Evolutionary conservation across 2,888 invertebrate species (phyloP).

Genomic region (Dryadula phaetusa): DNA sequence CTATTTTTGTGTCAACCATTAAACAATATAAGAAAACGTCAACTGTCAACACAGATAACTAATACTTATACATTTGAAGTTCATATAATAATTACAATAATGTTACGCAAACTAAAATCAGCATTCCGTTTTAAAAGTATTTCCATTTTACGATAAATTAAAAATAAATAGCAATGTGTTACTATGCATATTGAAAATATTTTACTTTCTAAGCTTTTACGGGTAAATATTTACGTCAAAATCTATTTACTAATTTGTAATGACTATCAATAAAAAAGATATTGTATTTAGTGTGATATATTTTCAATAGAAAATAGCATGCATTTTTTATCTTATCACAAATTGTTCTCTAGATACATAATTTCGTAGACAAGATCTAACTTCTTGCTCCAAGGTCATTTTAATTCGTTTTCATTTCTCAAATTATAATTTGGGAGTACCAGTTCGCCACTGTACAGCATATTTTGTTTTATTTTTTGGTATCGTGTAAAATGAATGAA

Average conservation of each 20-base stretch:
- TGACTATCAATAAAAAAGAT: neutral
- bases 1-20: slow-evolving; percentile 72
- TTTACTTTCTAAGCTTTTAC: too few relatives aligned
- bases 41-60: slow-evolving; percentile 55
- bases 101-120: neutral
- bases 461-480: neutral
- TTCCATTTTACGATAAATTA: too few relatives aligned
- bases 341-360: neutral
- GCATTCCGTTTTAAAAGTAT: neutral
- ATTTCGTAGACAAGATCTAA: neutral
- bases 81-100: neutral
- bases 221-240: neutral
- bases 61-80: neutral
- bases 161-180: too few relatives aligned
- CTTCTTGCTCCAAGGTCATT: slow-evolving; percentile 30
- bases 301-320: neutral
- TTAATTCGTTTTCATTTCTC: slow-evolving; percentile 22
- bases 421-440: neutral
- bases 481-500: slow-evolving; percentile 16
- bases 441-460: neutral
- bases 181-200: too few relatives aligned
- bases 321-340: slow-evolving; percentile 2
- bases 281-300: neutral
- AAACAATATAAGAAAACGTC: slow-evolving; percentile 60
- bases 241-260: neutral